phyloP scores from a whole-genome alignment of 2,113 vertebrate species.

The Amblyornis subalaris region DNA sequence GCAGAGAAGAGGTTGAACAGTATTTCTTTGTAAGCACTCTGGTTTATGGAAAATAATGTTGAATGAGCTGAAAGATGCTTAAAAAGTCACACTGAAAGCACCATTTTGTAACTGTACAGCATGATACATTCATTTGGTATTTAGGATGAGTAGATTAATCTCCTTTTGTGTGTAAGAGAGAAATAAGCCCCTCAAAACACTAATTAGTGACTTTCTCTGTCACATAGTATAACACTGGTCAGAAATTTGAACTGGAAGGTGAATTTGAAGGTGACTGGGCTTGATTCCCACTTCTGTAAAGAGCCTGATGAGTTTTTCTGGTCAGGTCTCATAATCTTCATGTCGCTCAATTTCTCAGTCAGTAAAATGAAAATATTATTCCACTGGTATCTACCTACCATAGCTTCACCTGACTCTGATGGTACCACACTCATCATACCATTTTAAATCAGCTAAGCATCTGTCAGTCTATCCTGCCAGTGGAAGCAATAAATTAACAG shows the following conservation, averaged over 20 bases:
- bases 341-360: background rate
- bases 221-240: background rate
- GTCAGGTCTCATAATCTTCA: background rate
- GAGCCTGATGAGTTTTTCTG: background rate
- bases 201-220: background rate
- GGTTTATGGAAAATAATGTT: conserved; percentile 49
- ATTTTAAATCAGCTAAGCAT: background rate
- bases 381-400: background rate
- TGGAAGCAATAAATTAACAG: background rate
- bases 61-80: conserved; percentile 42
- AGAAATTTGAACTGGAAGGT: background rate
- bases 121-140: background rate
- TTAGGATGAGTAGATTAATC: background rate
- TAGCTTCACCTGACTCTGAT: background rate
- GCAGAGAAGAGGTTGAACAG: background rate
- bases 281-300: background rate
- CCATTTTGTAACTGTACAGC: background rate
- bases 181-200: background rate
- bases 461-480: background rate
- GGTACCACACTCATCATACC: background rate
- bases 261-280: background rate
- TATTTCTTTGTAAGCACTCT: conserved; percentile 35
- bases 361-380: background rate
- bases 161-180: background rate
- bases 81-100: background rate